Conservation (phyloP, 2,888 invertebrate genomes). For the Isotomurus palustris region DNA sequence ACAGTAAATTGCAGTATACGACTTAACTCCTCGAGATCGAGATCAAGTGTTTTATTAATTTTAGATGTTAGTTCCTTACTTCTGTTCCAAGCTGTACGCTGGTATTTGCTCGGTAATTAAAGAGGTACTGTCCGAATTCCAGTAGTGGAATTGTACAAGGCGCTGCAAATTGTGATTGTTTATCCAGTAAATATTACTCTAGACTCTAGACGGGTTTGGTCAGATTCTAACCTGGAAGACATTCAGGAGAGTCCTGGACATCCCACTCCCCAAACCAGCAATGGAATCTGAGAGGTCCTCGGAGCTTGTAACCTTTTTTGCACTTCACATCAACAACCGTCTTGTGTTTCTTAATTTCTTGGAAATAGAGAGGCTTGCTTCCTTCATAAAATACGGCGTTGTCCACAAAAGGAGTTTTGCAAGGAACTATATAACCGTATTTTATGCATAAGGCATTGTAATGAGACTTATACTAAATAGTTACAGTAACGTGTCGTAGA, state of each 20-base stretch:
- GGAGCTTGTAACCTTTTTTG: conserved; percentile 45
- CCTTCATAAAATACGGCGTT: conserved; percentile 44
- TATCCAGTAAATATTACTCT: neutral
- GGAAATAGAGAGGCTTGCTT: conserved; percentile 48
- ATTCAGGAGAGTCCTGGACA: conserved; percentile 66
- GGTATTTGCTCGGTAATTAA: conserved; percentile 70
- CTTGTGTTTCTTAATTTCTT: conserved; percentile 59
- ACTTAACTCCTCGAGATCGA: neutral
- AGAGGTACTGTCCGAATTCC: conserved; percentile 65
- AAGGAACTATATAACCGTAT: conserved; percentile 37
- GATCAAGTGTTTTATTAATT: neutral
- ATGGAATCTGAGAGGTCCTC: conserved; percentile 65
- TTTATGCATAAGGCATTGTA: neutral
- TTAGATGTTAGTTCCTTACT: no score
- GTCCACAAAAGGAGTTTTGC: conserved; percentile 39
- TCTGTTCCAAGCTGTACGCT: no score
- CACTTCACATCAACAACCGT: conserved; percentile 46
- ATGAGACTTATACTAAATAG: neutral
- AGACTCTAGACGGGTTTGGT: neutral
- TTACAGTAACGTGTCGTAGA: neutral
- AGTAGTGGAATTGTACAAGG: conserved; percentile 66
- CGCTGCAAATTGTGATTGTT: conserved; percentile 51
- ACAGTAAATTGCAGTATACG: no score
- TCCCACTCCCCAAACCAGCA: conserved; percentile 82
- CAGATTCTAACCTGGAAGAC: conserved; percentile 60